Base-by-base conservation (phyloP, 1,140 invertebrate genomes). In the Pachypsylla venusta region DNA sequence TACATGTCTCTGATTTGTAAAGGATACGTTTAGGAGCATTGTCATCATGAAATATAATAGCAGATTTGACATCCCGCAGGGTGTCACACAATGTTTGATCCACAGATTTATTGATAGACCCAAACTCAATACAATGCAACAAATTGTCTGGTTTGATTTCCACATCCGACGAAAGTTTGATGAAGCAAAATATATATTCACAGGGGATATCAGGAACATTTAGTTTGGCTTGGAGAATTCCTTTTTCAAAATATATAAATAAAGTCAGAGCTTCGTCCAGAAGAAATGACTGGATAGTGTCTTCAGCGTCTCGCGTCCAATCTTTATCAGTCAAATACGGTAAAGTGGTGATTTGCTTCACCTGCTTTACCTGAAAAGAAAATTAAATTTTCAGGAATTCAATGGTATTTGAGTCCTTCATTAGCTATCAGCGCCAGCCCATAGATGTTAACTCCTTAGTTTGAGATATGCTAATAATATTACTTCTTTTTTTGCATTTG, bases 11-110 rank as follows among this genome's bases (percentile, higher is more conserved):
- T n/a, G n/a, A n/a, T n/a, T n/a, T n/a, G n/a, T 4, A 48, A 48
- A 48, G 42, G 42, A 48, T 48, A 48, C 42, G 42, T 19, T 48
- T 48, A 19, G 42, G 42, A n/a, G 22, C 42, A 3, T 48, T 22
- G 4, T 7, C n/a, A n/a, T 48, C 42, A 19, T 48, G 42, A 19
- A 19, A n/a, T 19, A n/a, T 22, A 48, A 48, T 48, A 22, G 42
- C 7, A 22, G 42, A 48, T 22, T 48, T n/a, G 7, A 48, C 42
- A 5, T 48, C 4, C 7, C 42, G 22, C 7, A 48, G 42, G 16
- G 42, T 19, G 4, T 7, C 22, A 5, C 16, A n/a, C 16, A 48
- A 48, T 4, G 42, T 22, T 19, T n/a, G n/a, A 22, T 48, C 42
- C 42, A 48, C 42, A 48, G n/a, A 19, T n/a, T 22, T 22, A 5